Evolutionary conservation across 2,113 vertebrate species (phyloP).

Genomic region (Barbus barbus): DNA sequence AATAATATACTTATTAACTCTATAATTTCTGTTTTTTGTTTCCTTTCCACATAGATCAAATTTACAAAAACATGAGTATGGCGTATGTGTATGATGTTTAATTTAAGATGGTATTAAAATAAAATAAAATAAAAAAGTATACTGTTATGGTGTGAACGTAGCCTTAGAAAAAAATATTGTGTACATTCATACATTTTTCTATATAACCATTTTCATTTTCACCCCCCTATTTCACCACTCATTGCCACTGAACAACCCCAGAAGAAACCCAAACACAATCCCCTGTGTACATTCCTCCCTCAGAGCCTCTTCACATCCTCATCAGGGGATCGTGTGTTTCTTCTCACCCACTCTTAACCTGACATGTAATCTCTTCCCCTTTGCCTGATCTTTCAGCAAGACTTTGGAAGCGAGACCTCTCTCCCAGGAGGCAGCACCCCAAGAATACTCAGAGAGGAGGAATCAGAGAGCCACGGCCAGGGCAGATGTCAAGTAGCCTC

Average conservation of each 20-base stretch:
- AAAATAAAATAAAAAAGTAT: too few species aligned
- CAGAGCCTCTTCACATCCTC: slow-evolving; percentile 26
- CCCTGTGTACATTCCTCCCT: slow-evolving; percentile 49
- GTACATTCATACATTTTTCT: background rate
- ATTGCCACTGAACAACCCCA: slow-evolving; percentile 36
- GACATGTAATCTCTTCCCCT: slow-evolving; percentile 71
- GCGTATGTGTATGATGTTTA: background rate
- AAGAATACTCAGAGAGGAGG: slow-evolving; percentile 65
- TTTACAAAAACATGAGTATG: slow-evolving; percentile 12
- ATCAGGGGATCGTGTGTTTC: slow-evolving; percentile 63
- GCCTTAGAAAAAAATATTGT: background rate
- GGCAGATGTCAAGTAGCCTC: slow-evolving; percentile 85
- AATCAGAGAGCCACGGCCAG: slow-evolving; percentile 76
- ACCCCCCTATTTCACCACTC: slow-evolving; percentile 8
- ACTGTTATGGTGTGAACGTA: background rate
- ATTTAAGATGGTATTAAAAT: background rate
- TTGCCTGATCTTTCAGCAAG: slow-evolving; percentile 78
- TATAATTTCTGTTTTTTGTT: background rate
- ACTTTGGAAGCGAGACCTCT: slow-evolving; percentile 58
- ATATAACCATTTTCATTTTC: slow-evolving; percentile 5
- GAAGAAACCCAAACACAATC: slow-evolving; percentile 50
- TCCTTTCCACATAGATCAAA: background rate
- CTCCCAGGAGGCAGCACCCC: slow-evolving; percentile 66
- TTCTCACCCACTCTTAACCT: slow-evolving; percentile 53
- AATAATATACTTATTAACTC: too few species aligned